Evolutionary conservation across 2,797 vertebrate genomes (phyloP).

Genomic region (Chelidonichthys spinosus): DNA sequence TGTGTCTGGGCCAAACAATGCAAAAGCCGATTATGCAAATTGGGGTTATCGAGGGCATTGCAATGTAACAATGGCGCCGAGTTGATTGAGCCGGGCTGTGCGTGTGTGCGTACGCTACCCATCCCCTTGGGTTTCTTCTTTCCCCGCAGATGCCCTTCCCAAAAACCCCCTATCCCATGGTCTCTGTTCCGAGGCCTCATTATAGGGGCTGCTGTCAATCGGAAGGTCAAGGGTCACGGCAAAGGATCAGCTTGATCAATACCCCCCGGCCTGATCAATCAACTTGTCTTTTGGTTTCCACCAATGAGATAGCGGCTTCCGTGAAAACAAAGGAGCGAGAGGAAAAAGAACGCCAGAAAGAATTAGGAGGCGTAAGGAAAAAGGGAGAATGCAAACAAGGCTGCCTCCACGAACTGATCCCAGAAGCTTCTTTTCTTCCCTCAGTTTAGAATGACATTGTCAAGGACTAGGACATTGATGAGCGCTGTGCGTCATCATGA

Average conservation of each 20-base stretch:
- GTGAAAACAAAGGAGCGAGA: constrained; percentile 72
- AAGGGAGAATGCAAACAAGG: constrained; percentile 65
- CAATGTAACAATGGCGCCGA: constrained; percentile 80
- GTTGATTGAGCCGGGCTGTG: constrained; percentile 72
- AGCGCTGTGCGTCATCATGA: constrained; percentile 67
- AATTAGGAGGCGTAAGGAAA: constrained; percentile 64
- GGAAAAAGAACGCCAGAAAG: constrained; percentile 66
- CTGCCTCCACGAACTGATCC: constrained; percentile 57
- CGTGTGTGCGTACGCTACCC: constrained; percentile 46
- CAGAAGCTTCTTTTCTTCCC: constrained; percentile 46
- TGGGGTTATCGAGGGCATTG: constrained; percentile 81
- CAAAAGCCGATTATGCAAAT: constrained; percentile 85
- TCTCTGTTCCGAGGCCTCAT: constrained; percentile 76
- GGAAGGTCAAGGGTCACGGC: constrained; percentile 72
- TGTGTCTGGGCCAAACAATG: constrained; percentile 82
- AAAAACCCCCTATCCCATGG: constrained; percentile 57
- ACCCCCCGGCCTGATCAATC: constrained; percentile 79
- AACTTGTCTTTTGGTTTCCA: constrained; percentile 68
- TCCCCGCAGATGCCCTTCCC: constrained; percentile 68
- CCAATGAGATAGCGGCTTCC: constrained; percentile 63
- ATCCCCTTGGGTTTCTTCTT: constrained; percentile 71
- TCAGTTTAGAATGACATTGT: constrained; percentile 72
- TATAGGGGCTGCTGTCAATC: constrained; percentile 76
- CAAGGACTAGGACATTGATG: constrained; percentile 73
- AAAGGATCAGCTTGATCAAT: constrained; percentile 81